Conservation (phyloP, 2,888 invertebrate species). For the Lucinisca nassula region DNA sequence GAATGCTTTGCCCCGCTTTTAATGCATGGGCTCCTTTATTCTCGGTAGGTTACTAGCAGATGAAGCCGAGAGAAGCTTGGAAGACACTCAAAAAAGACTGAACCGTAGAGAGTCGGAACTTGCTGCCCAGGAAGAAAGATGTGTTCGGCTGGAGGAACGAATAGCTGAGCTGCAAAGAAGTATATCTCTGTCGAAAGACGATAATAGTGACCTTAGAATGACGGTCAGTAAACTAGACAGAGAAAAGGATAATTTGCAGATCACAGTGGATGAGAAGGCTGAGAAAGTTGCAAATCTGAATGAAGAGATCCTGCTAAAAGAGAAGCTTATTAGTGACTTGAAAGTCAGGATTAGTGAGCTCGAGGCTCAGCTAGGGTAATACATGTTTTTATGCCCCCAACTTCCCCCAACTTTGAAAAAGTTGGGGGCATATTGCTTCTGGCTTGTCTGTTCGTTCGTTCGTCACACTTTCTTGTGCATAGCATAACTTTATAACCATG, state of each 20-base stretch:
- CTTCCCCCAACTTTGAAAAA: no score
- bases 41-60: conserved; percentile 86
- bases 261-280: conserved; percentile 86
- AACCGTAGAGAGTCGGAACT: conserved; percentile 83
- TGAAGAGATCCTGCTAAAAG: conserved; percentile 83
- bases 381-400: no score
- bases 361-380: conserved; percentile 85
- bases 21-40: no score
- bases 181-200: conserved; percentile 79
- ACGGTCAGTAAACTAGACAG: conserved; percentile 85
- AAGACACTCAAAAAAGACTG: conserved; percentile 83
- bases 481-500: no score
- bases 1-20: no score
- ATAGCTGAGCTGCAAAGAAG: conserved; percentile 74
- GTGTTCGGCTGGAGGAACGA: conserved; percentile 80
- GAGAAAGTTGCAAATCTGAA: conserved; percentile 84
- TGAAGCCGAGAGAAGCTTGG: conserved; percentile 85
- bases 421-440: no score
- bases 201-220: conserved; percentile 80
- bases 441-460: no score
- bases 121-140: conserved; percentile 79
- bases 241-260: conserved; percentile 87
- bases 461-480: no score
- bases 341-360: conserved; percentile 82
- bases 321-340: conserved; percentile 82